Base-by-base conservation (phyloP, 2,888 invertebrate genomes). In the Crocallis elinguaria region DNA sequence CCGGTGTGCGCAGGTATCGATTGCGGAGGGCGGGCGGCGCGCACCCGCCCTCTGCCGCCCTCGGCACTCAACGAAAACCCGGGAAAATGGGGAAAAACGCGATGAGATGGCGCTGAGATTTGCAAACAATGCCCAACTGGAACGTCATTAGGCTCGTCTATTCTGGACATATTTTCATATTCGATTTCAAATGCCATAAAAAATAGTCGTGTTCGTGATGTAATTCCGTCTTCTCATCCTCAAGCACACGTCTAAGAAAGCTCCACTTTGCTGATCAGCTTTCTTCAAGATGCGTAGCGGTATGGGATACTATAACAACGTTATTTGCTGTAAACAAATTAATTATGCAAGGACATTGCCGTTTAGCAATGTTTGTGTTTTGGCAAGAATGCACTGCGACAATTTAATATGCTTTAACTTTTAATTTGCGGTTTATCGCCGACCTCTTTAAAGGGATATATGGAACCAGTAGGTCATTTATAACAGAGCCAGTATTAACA, bases 1-100 rank as follows among this genome's bases (percentile, higher is more conserved):
- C 66, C 68, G 57, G 66, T 67, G 67, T 67, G 86, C 85, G 84
- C 84, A 82, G 76, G 79, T 88, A 91, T 90, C 79, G 90, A 91
- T 91, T 85, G 79, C 77, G 80, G 75, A 74, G 64, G 60, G 72
- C 66, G 73, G 71, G 69, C 71, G 75, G 59, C 70, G 73, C 75
- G 67, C 71, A 67, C 55, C 69, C 66, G 67, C 65, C 87, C 88
- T 84, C 88, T 84, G 71, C 69, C 71, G 72, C 65, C 69, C 71
- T 68, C 71, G 72, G 64, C 69, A 58, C 50, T 56, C 43, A 44
- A 50, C 66, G 30, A 63, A 67, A 64, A 75, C 67, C 60, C 61
- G 77, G 82, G 79, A 73, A 88, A 86, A 79, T 73, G 82, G 72
- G 75, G 72, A 75, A 78, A 51, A 78, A 67, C 57, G 57, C 69